phyloP scores from a whole-genome alignment of 1,140 invertebrate genomes.

The Hylyphantes graminicola region DNA sequence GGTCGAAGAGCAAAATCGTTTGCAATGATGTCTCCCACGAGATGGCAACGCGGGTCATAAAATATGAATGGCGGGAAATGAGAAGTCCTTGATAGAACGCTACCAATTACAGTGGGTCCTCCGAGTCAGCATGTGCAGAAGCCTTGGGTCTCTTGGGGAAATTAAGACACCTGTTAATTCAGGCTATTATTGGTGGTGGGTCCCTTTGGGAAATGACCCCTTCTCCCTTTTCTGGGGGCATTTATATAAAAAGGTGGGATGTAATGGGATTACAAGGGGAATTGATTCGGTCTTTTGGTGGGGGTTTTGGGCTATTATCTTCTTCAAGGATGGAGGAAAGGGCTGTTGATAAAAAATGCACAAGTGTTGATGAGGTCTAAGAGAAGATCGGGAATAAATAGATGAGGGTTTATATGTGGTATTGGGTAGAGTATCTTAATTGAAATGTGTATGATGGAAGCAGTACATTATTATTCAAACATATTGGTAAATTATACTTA shows the following conservation, averaged over 20 bases:
- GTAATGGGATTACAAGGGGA: conserved; percentile 57
- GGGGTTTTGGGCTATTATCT: conserved; percentile 8
- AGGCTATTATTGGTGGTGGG: conserved; percentile 54
- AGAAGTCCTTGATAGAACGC: conserved; percentile 53
- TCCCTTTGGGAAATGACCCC: conserved; percentile 40
- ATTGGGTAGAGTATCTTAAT: too few relatives aligned
- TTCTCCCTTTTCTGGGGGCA: neutral
- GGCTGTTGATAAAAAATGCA: conserved; percentile 22
- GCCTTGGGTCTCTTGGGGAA: conserved; percentile 42
- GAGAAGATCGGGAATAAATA: too few relatives aligned
- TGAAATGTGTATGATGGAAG: neutral
- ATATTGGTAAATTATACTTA: too few relatives aligned
- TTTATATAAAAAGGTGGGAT: neutral
- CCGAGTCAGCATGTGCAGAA: conserved; percentile 55
- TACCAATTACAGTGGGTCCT: conserved; percentile 54
- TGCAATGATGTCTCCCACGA: conserved; percentile 58
- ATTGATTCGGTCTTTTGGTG: conserved; percentile 54
- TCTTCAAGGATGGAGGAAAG: neutral
- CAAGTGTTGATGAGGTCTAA: neutral
- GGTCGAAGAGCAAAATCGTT: conserved; percentile 29
- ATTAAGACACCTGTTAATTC: conserved; percentile 61
- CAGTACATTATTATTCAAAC: neutral
- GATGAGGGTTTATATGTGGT: too few relatives aligned
- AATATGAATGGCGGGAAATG: conserved; percentile 61
- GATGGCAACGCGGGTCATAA: conserved; percentile 42